Percentiles rank a stretch among this genome's conserved stretches.
Evolutionary conservation across 1,140 invertebrate genomes (phyloP).

Genomic region (Zaprionus davidi): DNA sequence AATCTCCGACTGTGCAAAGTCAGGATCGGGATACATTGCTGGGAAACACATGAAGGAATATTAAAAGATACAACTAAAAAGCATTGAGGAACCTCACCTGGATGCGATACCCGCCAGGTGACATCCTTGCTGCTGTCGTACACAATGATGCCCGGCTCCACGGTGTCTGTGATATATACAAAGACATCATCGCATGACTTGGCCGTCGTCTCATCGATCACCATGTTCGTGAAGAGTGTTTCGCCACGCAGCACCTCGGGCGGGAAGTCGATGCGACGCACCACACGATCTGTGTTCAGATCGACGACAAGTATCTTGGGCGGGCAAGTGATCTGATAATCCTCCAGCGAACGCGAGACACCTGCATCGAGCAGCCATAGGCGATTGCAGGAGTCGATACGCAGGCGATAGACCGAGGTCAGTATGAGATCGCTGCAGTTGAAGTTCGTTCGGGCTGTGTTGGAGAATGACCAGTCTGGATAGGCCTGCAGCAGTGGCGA

Average conservation of each 20-base stretch:
- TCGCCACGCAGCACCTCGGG: conserved; percentile 88
- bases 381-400: conserved; percentile 90
- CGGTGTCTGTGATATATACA: conserved; percentile 91
- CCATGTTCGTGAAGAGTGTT: conserved; percentile 90
- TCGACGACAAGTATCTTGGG: conserved; percentile 93
- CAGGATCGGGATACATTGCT: conserved; percentile 92
- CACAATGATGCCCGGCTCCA: conserved; percentile 91
- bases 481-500: conserved; percentile 90
- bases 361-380: conserved; percentile 90
- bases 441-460: conserved; percentile 87
- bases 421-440: conserved; percentile 90
- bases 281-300: conserved; percentile 88
- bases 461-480: conserved; percentile 92
- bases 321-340: conserved; percentile 90
- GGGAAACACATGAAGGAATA: not conserved
- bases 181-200: conserved; percentile 90
- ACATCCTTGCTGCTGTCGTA: conserved; percentile 89
- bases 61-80: not conserved
- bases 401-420: conserved; percentile 90
- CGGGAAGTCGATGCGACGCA: conserved; percentile 87
- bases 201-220: conserved; percentile 89
- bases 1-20: conserved; percentile 89
- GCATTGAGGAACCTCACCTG: conserved; percentile 59
- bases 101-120: conserved; percentile 90
- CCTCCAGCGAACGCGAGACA: conserved; percentile 89